These are phyloP conservation scores for Carollia perspicillata DNA, from an alignment of 2,113 vertebrate species.

Conservation along the genomic window DNA sequence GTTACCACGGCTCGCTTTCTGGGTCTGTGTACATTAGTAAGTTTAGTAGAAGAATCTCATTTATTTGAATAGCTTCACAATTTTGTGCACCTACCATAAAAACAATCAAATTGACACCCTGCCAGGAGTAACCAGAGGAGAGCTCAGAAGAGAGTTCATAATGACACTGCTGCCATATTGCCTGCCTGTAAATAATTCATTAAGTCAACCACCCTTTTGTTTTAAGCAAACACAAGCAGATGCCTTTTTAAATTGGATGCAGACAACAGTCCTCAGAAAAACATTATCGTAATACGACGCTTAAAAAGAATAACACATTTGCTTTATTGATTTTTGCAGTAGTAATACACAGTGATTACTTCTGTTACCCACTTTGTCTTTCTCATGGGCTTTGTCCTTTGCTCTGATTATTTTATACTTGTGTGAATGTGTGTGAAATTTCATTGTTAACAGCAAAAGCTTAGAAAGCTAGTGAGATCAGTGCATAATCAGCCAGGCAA, in stretches of 20 bases:
- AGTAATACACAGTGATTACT: constrained; percentile 73
- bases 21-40: constrained; percentile 35
- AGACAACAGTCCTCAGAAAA: constrained; percentile 80
- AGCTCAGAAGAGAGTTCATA: constrained; percentile 82
- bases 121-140: constrained; percentile 86
- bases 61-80: constrained; percentile 78
- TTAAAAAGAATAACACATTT: constrained; percentile 80
- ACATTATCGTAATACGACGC: constrained; percentile 80
- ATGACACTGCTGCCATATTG: constrained; percentile 84
- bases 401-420: constrained; percentile 38
- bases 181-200: constrained; percentile 86
- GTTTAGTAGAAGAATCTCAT: constrained; percentile 70
- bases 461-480: constrained; percentile 58
- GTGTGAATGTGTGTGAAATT: constrained; percentile 58
- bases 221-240: constrained; percentile 87
- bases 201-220: constrained; percentile 87
- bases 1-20: background rate
- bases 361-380: constrained; percentile 68
- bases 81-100: constrained; percentile 83
- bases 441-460: constrained; percentile 44
- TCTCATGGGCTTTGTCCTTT: constrained; percentile 56
- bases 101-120: constrained; percentile 86
- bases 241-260: constrained; percentile 83
- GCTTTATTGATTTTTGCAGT: constrained; percentile 77
- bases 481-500: constrained; percentile 52